Percentiles rank a stretch among this genome's conserved stretches.
Conservation (phyloP, 2,888 invertebrate species). For the Drosophila mayaguana region DNA sequence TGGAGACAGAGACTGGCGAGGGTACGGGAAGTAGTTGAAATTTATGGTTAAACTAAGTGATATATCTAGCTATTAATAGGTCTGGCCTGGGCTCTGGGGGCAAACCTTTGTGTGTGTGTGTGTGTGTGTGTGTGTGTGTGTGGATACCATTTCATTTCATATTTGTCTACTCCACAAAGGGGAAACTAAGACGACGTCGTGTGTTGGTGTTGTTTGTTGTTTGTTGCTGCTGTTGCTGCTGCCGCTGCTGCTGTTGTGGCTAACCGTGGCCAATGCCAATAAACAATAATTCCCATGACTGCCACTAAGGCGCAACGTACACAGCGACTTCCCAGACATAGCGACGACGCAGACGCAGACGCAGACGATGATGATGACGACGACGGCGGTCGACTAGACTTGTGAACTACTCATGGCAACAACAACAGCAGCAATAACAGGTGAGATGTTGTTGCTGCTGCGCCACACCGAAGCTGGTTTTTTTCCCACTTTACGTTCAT, state of each 20-base stretch:
- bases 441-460: constrained; percentile 70
- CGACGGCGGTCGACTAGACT: constrained; percentile 73
- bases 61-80: constrained; percentile 61
- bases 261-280: constrained; percentile 78
- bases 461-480: constrained; percentile 77
- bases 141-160: constrained; percentile 50
- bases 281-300: constrained; percentile 82
- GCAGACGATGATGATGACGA: constrained; percentile 45
- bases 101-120: constrained; percentile 29
- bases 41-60: constrained; percentile 57
- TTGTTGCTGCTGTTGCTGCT: constrained; percentile 27
- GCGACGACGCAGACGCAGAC: constrained; percentile 55
- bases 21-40: constrained; percentile 30
- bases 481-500: constrained; percentile 68
- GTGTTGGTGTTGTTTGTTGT: constrained; percentile 16
- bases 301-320: constrained; percentile 76
- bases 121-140: neutral
- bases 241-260: constrained; percentile 53
- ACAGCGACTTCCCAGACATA: constrained; percentile 80
- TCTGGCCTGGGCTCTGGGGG: constrained; percentile 36
- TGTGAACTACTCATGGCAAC: constrained; percentile 61
- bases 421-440: constrained; percentile 61
- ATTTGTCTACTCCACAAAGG: constrained; percentile 50
- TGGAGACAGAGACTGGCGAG: neutral
- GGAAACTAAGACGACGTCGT: constrained; percentile 32